Base-by-base conservation (phyloP, 2,888 invertebrate species). In the Drosophila setosimentum region DNA sequence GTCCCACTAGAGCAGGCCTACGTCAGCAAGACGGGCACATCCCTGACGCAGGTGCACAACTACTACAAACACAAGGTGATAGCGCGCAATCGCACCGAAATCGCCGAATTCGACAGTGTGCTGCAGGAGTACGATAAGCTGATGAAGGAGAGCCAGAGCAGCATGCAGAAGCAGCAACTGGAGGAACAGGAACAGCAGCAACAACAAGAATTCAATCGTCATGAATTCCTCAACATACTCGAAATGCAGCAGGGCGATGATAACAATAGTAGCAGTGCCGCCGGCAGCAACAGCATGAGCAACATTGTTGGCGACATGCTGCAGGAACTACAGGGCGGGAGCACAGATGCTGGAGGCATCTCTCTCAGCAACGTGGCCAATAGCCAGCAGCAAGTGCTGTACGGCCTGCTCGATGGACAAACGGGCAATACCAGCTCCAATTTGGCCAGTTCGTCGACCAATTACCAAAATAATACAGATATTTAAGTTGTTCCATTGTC, bases 1-100 rank as follows among this genome's bases (percentile, higher is more conserved):
- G 21, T 75, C 24, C 87, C 85, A 0, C 64, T 93, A 7, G 93
- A 93, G 58, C 91, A 91, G 29, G 93, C 92, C 0, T 92, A 93
- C 59, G 87, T 84, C 13, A 76, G 87, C 0, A 63, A 92, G 49
- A 92, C 92, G 4, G 92, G 92, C 45, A 87, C 83, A 21, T 92
- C 93, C 2, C 66, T 93, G 1, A 91, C 91, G 0, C 91, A 91
- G 51, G 85, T 93, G 27, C 92, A 93, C 64, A 92, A 93, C 69
- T 93, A 93, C 50, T 93, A 92, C 68, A 93, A 93, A 66, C 92
- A 92, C 66, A 91, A 92, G 62, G 79, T 93, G 13, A 91, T 93
- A 21, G 80, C 90, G 6, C 82, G 91, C 13, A 93, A 93, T 78
- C 89, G 91, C 0, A 76, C 74, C 3, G 93, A 92, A 73, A 93